These are phyloP conservation scores for Porites cylindrica DNA, from an alignment of 92 coral and sea anemone species.

Conservation along the genomic window DNA sequence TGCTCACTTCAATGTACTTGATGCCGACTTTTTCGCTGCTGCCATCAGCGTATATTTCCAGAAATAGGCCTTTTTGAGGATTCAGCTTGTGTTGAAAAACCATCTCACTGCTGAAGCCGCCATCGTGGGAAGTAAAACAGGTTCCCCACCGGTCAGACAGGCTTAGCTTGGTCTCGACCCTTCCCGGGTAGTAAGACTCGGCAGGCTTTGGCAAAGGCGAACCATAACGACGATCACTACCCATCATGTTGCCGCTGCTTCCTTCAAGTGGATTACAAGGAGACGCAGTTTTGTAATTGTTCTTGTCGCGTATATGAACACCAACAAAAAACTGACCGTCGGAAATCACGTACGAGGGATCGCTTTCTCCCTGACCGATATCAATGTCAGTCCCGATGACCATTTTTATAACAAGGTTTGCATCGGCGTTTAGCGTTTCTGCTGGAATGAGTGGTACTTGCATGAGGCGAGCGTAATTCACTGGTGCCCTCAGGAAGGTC, in stretches of 20 bases:
- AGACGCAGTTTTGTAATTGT: not conserved
- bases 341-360: conserved; percentile 16
- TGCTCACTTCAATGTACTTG: conserved; percentile 20
- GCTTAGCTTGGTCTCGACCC: conserved; percentile 10
- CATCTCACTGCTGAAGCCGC: conserved; percentile 28
- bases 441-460: conserved; percentile 26
- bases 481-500: conserved; percentile 4
- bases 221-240: not conserved
- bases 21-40: not conserved
- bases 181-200: conserved; percentile 17
- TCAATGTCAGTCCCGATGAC: conserved; percentile 3
- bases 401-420: conserved; percentile 9
- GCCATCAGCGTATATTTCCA: conserved; percentile 10
- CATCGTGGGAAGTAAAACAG: conserved; percentile 8
- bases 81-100: conserved; percentile 23
- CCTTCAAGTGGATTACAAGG: conserved; percentile 5
- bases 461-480: conserved; percentile 15
- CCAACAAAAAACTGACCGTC: conserved; percentile 27
- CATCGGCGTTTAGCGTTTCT: not conserved
- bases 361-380: conserved; percentile 10
- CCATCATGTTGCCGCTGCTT: not conserved
- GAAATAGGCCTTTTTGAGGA: conserved; percentile 1
- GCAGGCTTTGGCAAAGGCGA: conserved; percentile 3
- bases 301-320: conserved; percentile 11
- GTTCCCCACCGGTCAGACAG: conserved; percentile 35